A percentile compares a stretch with the other conserved stretches of the same genome.
Conservation (phyloP, 2,113 vertebrate species). For the Callocephalon fimbriatum region DNA sequence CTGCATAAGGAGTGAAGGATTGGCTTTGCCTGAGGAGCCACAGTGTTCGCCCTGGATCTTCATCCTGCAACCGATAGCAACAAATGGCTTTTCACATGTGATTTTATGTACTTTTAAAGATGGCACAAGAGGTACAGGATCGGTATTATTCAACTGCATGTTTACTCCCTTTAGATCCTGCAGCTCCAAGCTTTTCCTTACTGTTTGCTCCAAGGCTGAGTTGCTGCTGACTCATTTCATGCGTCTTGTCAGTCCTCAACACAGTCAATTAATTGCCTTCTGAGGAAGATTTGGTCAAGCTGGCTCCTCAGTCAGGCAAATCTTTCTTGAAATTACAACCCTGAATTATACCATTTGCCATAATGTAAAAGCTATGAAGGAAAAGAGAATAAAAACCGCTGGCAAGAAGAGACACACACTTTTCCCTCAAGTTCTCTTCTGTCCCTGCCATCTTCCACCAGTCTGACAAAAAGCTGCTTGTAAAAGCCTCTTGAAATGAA, state of each 20-base stretch:
- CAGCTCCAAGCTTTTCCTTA: background rate
- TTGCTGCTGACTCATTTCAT: background rate
- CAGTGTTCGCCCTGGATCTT: background rate
- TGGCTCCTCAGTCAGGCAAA: background rate
- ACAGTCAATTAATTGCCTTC: background rate
- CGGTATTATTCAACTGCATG: background rate
- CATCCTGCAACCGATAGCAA: background rate
- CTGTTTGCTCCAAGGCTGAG: background rate
- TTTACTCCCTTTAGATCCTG: background rate
- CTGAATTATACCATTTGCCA: background rate
- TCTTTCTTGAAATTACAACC: background rate
- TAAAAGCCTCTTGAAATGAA: conserved; percentile 47
- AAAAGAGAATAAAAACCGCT: background rate
- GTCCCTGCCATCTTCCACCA: background rate
- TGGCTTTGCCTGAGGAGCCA: background rate
- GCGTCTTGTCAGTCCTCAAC: background rate
- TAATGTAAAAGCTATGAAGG: background rate
- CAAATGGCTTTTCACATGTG: background rate
- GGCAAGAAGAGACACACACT: background rate
- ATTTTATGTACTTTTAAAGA: background rate
- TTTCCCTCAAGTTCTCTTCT: background rate
- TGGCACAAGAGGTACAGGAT: background rate
- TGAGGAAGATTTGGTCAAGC: background rate
- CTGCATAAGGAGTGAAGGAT: background rate
- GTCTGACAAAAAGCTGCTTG: conserved; percentile 20